These are phyloP conservation scores for Pseudanteris insignis DNA, from an alignment of 2,888 invertebrate species.

Conservation along the genomic window DNA sequence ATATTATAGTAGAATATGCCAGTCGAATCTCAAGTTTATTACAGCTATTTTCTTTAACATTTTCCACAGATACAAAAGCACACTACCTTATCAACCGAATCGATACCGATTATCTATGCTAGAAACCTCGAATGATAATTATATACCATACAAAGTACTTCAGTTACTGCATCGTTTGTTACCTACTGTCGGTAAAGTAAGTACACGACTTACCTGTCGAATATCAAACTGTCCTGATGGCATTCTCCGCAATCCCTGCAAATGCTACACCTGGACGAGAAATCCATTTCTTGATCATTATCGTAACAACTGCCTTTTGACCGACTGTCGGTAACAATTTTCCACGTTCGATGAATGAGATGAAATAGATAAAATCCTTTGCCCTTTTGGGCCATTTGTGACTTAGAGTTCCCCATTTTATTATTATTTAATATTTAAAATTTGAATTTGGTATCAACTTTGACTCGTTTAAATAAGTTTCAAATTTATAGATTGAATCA, in stretches of 20 bases:
- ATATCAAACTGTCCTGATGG: constrained; percentile 57
- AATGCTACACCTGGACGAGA: constrained; percentile 59
- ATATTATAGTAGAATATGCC: no score
- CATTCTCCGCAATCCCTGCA: constrained; percentile 60
- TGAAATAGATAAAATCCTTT: constrained; percentile 72
- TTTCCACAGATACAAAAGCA: no score
- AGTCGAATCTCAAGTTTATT: no score
- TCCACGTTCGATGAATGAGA: constrained; percentile 77
- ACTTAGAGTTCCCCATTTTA: constrained; percentile 58
- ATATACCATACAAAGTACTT: no score
- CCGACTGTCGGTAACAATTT: constrained; percentile 72
- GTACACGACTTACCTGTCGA: constrained; percentile 58
- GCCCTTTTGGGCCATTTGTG: constrained; percentile 52
- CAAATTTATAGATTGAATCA: no score
- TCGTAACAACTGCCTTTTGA: constrained; percentile 48
- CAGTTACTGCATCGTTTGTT: no score
- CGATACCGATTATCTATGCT: no score
- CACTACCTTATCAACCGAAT: no score
- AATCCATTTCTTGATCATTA: constrained; percentile 58
- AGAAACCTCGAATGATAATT: no score
- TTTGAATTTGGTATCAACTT: background rate
- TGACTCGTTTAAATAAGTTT: no score
- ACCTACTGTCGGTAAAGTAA: no score
- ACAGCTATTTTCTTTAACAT: no score
- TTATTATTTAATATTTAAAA: background rate